phyloP scores from a whole-genome alignment of 2,797 vertebrate genomes.

The Poeciliopsis presidionis region DNA sequence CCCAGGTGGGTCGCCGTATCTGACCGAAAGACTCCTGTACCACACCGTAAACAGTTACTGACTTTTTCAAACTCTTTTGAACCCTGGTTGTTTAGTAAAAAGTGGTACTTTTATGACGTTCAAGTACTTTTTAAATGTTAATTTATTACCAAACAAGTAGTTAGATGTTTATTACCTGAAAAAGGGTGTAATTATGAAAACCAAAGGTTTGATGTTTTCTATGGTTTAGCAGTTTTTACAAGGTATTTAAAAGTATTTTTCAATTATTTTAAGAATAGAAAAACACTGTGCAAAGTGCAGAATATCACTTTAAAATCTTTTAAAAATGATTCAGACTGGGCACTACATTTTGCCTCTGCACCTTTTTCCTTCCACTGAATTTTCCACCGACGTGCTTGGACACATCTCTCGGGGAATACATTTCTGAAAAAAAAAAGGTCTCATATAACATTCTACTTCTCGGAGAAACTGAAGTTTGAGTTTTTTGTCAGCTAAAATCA shows the following conservation, averaged over 20 bases:
- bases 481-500: neutral
- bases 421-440: neutral
- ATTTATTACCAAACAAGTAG: neutral
- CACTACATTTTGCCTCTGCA: neutral
- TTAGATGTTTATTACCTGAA: neutral
- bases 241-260: too few species aligned
- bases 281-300: too few species aligned
- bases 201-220: too few species aligned
- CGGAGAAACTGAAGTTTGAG: neutral
- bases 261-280: too few species aligned
- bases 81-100: neutral
- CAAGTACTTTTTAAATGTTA: neutral
- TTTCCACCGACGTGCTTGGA: neutral
- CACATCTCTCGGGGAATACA: neutral
- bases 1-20: slow-evolving; percentile 77
- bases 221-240: too few species aligned
- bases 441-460: neutral
- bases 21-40: neutral
- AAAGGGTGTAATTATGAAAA: neutral
- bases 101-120: neutral
- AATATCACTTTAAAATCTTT: too few species aligned
- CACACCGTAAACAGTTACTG: neutral
- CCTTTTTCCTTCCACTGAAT: neutral
- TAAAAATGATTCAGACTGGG: neutral
- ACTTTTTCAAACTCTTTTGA: neutral